Evolutionary conservation across 2,888 invertebrate species (phyloP).

Genomic region (Brassicogethes aeneus): DNA sequence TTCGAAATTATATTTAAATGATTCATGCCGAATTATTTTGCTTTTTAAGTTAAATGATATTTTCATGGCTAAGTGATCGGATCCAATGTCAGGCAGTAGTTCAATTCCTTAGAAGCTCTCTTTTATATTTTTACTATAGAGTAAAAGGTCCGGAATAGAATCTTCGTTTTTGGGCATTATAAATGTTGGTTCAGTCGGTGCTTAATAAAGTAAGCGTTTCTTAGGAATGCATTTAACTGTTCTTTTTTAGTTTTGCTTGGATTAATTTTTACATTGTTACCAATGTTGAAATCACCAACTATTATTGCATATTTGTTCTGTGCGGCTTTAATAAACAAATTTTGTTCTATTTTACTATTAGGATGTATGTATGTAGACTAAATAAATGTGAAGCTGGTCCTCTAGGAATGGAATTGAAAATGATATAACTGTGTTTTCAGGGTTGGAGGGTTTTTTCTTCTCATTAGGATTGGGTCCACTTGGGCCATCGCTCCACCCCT

Average conservation of each 20-base stretch:
- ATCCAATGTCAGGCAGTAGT: background rate
- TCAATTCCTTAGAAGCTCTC: background rate
- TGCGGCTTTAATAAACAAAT: background rate
- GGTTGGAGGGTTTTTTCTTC: background rate
- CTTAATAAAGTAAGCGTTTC: background rate
- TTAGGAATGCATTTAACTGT: background rate
- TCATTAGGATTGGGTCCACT: background rate
- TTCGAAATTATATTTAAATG: background rate
- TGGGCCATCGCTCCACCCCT: background rate
- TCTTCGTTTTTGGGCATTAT: background rate
- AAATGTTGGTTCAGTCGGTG: background rate
- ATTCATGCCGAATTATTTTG: background rate
- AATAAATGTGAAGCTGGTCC: background rate
- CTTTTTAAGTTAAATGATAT: background rate
- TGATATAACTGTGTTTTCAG: background rate
- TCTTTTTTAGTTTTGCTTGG: background rate
- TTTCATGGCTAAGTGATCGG: background rate
- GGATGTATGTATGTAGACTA: background rate
- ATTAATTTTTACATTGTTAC: constrained; percentile 1
- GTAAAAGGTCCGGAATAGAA: background rate
- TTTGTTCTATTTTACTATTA: background rate
- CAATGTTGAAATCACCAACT: background rate
- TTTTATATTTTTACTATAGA: background rate
- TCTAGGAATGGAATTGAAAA: background rate
- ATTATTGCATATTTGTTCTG: constrained; percentile 1